These are phyloP conservation scores for Irena cyanogastra DNA, from an alignment of 2,113 vertebrate species.

Conservation along the genomic window DNA sequence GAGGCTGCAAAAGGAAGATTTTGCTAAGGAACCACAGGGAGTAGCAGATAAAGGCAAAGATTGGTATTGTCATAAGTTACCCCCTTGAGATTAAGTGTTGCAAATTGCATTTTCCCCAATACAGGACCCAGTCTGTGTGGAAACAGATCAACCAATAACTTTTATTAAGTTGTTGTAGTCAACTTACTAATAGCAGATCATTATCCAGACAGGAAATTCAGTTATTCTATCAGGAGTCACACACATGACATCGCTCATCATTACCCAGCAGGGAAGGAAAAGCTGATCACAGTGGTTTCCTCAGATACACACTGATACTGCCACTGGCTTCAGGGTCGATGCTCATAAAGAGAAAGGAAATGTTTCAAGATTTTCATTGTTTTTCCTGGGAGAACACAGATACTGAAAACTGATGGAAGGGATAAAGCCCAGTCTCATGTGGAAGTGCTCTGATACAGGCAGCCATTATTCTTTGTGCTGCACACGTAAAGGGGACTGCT, in stretches of 20 bases:
- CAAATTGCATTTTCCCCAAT: neutral
- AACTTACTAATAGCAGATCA: neutral
- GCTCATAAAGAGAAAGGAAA: neutral
- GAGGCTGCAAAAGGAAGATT: neutral
- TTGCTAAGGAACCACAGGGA: neutral
- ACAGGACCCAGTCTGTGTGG: neutral
- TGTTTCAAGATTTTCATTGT: neutral
- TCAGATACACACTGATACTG: neutral
- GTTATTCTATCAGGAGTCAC: neutral
- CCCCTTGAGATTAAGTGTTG: neutral
- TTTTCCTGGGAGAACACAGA: neutral
- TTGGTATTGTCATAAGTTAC: fast-evolving
- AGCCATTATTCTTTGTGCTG: neutral
- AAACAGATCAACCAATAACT: neutral
- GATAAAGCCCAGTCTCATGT: neutral
- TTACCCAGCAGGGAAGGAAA: neutral
- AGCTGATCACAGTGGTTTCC: neutral
- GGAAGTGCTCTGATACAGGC: neutral
- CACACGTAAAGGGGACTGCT: neutral
- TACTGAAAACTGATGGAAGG: neutral
- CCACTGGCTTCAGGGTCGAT: neutral
- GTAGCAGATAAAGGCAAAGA: neutral
- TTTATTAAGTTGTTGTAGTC: neutral
- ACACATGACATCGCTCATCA: neutral
- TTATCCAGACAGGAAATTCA: neutral